Evolutionary conservation across 1,140 invertebrate genomes (phyloP), one percentile per base, ranked within the genome.

Genomic region (Gryon sp.): DNA sequence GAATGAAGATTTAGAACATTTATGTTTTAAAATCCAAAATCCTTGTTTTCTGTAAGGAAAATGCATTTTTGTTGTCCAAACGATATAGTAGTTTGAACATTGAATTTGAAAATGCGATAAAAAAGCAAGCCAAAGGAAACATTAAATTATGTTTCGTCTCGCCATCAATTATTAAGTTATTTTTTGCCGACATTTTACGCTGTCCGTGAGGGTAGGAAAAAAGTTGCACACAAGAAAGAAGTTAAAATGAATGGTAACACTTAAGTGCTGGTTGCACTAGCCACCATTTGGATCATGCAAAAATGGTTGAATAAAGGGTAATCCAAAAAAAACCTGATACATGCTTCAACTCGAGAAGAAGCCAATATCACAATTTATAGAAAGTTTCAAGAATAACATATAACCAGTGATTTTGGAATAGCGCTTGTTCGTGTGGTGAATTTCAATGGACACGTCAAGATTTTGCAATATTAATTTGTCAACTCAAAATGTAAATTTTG

Each of bases 321-420:
- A 48, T 77, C 75, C 78, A n/a, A n/a, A 72, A 79, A 84, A 81
- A 83, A 80, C 82, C 76, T 83, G 82, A 86, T 86, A 83, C 82
- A 84, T 82, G 57, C 59, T 59, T 34, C 20, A 24, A 66, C 45
- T 50, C 22, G 19, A 24, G 26, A 28, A 63, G 53, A 38, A 74
- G 32, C 52, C 76, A 73, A 83, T 82, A 80, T 66, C 66, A 16
- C 69, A 76, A 84, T 85, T 84, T 85, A 84, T 81, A 41, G 26
- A 36, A 43, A 72, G 65, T 57, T 79, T 74, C 57, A 41, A 46
- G 16, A 46, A 65, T 83, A 83, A 82, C 43, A 80, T 82, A 80
- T 75, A 43, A n/a, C 36, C 63, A 43, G 46, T 69, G 70, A 80
- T 75, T 80, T 60, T 59, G 50, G 12, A 59, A 69, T 63, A 76